phyloP scores from a whole-genome alignment of 2,797 vertebrate species.

The Adrianichthys oophorus region DNA sequence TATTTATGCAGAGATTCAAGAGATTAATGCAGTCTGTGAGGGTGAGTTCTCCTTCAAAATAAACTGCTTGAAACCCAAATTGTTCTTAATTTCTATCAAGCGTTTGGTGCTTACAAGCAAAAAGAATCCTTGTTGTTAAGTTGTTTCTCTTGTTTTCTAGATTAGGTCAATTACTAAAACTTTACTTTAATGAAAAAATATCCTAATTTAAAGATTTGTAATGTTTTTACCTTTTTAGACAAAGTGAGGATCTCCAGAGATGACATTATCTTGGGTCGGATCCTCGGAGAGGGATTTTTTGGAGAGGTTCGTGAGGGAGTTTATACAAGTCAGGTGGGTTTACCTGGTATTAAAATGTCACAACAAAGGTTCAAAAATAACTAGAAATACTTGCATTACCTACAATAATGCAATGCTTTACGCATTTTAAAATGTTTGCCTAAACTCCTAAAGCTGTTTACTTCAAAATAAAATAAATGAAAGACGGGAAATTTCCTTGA shows the following conservation, averaged over 20 bases:
- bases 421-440: too few relatives aligned
- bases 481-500: too few relatives aligned
- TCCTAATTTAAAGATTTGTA: background rate
- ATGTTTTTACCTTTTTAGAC: conserved; percentile 56
- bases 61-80: background rate
- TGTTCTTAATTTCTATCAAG: background rate
- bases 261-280: conserved; percentile 81
- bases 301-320: conserved; percentile 91
- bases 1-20: conserved; percentile 90
- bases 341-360: background rate
- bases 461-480: too few relatives aligned
- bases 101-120: too few relatives aligned
- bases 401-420: too few relatives aligned
- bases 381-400: too few relatives aligned
- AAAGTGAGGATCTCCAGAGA: conserved; percentile 74
- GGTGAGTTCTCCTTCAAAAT: conserved; percentile 47
- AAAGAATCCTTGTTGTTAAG: too few relatives aligned
- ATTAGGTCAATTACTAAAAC: too few relatives aligned
- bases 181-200: too few relatives aligned
- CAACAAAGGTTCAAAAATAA: background rate
- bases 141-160: too few relatives aligned
- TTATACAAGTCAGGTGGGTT: conserved; percentile 85
- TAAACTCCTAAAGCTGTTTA: too few relatives aligned
- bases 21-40: conserved; percentile 33
- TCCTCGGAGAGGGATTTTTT: conserved; percentile 93